phyloP scores from a whole-genome alignment of 2,888 invertebrate species.

The Ophraella communa region DNA sequence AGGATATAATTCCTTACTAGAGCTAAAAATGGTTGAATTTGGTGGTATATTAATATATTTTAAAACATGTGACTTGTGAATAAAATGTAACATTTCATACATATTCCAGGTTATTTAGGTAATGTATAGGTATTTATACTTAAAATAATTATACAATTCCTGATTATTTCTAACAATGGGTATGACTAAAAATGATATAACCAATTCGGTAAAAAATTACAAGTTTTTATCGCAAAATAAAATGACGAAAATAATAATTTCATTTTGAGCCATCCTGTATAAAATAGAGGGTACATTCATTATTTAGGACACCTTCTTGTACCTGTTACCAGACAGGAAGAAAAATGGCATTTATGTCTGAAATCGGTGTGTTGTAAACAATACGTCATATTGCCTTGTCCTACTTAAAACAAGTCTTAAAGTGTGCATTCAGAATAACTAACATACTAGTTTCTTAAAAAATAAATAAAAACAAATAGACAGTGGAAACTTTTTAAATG shows the following conservation, averaged over 20 bases:
- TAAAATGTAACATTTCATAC: too few relatives aligned
- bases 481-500: neutral
- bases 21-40: too few relatives aligned
- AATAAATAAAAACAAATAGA: neutral
- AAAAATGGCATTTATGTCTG: slow-evolving; percentile 7
- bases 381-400: slow-evolving; percentile 25
- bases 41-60: too few relatives aligned
- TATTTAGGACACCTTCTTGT: slow-evolving; percentile 18
- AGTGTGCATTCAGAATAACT: slow-evolving; percentile 8
- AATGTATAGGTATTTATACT: too few relatives aligned
- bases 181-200: too few relatives aligned
- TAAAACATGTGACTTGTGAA: too few relatives aligned
- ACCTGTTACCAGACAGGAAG: slow-evolving; percentile 26
- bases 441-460: neutral
- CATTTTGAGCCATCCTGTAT: neutral
- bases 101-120: too few relatives aligned
- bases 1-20: too few relatives aligned
- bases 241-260: neutral
- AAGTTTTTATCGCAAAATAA: neutral
- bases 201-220: too few relatives aligned
- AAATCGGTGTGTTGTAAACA: slow-evolving; percentile 12
- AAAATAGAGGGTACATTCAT: neutral
- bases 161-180: too few relatives aligned
- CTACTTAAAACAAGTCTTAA: slow-evolving; percentile 26
- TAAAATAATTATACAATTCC: too few relatives aligned